Evolutionary conservation across 1,140 invertebrate genomes (phyloP).

Genomic region (Ceratosolen solmsi): DNA sequence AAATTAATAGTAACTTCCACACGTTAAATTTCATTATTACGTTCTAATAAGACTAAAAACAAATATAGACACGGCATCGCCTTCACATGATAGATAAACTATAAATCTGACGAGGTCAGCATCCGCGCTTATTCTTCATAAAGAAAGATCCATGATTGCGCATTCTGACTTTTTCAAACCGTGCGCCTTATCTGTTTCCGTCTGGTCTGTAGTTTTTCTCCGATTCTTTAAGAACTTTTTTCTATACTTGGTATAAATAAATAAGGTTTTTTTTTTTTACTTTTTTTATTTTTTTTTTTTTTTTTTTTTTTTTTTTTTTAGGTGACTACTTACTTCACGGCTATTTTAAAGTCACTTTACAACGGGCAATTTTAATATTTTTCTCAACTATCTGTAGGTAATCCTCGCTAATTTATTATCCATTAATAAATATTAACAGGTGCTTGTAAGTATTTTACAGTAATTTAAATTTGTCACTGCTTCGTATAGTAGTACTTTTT

Average conservation of each 20-base stretch:
- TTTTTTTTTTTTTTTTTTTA: neutral
- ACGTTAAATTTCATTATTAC: neutral
- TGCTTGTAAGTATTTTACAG: too few species aligned
- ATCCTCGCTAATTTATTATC: conserved; percentile 1
- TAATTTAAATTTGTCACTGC: too few species aligned
- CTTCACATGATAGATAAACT: conserved; percentile 56
- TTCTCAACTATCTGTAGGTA: neutral
- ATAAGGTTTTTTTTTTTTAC: neutral
- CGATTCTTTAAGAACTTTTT: conserved; percentile 46
- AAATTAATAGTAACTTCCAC: neutral
- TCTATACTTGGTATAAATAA: neutral
- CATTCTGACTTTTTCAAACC: conserved; percentile 40
- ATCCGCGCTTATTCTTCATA: conserved; percentile 55
- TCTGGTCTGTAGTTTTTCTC: conserved; percentile 59
- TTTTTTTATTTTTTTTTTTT: neutral
- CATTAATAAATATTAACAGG: too few species aligned
- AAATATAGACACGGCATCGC: conserved; percentile 44
- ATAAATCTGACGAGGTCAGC: conserved; percentile 53
- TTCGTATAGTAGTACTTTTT: too few species aligned
- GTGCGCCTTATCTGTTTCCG: conserved; percentile 52
- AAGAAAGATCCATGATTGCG: conserved; percentile 26
- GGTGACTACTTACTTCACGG: conserved; percentile 4
- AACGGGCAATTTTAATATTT: neutral
- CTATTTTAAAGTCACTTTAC: conserved; percentile 18
- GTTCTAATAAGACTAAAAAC: conserved; percentile 19